Base-by-base conservation (phyloP, 2,113 vertebrate genomes). In the Carettochelys insculpta region DNA sequence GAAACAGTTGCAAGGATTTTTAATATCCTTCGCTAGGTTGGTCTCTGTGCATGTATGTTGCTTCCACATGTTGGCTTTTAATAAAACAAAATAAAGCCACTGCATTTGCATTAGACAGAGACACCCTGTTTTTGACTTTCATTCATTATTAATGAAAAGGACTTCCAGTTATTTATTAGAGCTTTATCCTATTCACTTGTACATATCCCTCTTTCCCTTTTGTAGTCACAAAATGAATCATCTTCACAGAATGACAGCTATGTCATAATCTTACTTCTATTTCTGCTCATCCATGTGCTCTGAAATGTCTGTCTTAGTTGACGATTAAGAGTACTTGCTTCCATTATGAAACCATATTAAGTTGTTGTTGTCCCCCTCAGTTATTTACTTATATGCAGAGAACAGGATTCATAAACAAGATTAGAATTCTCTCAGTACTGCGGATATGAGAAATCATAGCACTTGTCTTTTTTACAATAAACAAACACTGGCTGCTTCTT, bases 1-100 rank as follows among this genome's bases (percentile, higher is more conserved):
- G 90, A 90, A 96, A 89, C 54, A 92, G 91, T 92, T 80, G 79
- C 77, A 92, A 65, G 8, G 83, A 90, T 92, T 96, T 97, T 96
- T 95, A 97, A 97, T 96, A 97, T 96, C 95, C 96, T 96, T 65
- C 83, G 50, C 7, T 4, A 96, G 90, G 92, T 89, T 90, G 93
- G 81, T 68, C 92, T 94, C 88, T 56, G 76, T 85, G 83, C 85
- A 84, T 90, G 94, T 95, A 95, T 95, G 86, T 92, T 94, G 92
- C 92, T 94, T 85, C 91, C 84, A 93, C 17, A 1, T 91, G 91
- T 93, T 78, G 78, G 78, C 85, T 95, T 96, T 92, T 95, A 96
- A 92, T 97, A 96, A 96, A 96, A 97, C n/a, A 91, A 14, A 85
- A 90, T 88, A 95, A 90, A 95, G 89, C 80, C 65, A 77, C 50